These are phyloP conservation scores for Dynastes maya DNA, from an alignment of 2,888 invertebrate genomes.

Conservation along the genomic window DNA sequence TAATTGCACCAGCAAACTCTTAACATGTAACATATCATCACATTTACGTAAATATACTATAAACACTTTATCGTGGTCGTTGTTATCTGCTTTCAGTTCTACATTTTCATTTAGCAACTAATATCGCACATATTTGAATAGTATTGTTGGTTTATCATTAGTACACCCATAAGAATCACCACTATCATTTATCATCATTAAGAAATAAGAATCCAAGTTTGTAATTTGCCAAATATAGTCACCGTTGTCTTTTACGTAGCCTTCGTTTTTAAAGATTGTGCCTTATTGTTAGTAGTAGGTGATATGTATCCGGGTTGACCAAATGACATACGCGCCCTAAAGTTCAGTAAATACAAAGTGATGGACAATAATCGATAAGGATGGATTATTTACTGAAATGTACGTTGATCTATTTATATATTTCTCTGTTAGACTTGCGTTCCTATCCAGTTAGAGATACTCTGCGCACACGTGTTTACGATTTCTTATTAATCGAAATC, in stretches of 20 bases:
- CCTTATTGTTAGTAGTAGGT: conserved; percentile 17
- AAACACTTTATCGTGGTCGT: conserved; percentile 24
- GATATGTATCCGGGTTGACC: not conserved
- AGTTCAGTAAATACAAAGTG: not conserved
- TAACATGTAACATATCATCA: not conserved
- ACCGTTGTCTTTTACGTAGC: not conserved
- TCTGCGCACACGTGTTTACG: not conserved
- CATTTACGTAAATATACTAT: conserved; percentile 4
- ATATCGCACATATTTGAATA: conserved; percentile 11
- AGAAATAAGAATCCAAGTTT: conserved; percentile 10
- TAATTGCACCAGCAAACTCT: not conserved
- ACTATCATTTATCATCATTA: conserved; percentile 16
- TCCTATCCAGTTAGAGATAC: not conserved
- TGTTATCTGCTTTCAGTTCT: conserved; percentile 28
- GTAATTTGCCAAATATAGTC: not conserved
- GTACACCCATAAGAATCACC: not conserved
- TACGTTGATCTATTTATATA: conserved; percentile 52
- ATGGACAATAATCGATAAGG: conserved; percentile 49
- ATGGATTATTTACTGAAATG: conserved; percentile 59
- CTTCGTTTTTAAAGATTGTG: conserved; percentile 13
- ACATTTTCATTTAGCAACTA: conserved; percentile 38
- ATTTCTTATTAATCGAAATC: not conserved
- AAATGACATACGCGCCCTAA: not conserved
- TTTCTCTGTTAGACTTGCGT: not conserved
- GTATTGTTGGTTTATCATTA: conserved; percentile 24